Percentiles rank a stretch among this genome's conserved stretches.
Evolutionary conservation across 2,888 invertebrate species (phyloP).

Genomic region (Acronicta psi): DNA sequence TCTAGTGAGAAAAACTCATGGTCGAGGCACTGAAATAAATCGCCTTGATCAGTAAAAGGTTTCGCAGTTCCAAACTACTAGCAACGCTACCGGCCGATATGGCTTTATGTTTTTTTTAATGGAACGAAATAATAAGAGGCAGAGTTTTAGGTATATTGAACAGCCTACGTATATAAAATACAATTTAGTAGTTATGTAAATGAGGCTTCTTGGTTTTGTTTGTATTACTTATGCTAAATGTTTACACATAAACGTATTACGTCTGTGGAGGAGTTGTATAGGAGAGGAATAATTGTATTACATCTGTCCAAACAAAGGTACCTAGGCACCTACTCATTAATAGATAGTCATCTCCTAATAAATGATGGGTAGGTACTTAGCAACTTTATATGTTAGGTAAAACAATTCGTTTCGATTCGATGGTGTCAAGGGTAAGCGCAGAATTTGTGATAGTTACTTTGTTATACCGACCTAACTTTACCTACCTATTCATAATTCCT

Average conservation of each 20-base stretch:
- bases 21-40: constrained; percentile 75
- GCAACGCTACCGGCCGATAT: constrained; percentile 9
- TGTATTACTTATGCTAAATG: constrained; percentile 6
- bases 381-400: no score
- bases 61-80: constrained; percentile 15
- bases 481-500: no score
- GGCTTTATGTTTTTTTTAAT: constrained; percentile 27
- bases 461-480: no score
- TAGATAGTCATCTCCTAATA: no score
- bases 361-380: no score
- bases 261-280: no score
- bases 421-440: no score
- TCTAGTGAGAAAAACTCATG: no score
- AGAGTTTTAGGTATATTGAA: constrained; percentile 17
- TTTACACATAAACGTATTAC: neutral
- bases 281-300: neutral
- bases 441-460: no score
- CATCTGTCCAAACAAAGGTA: constrained; percentile 1
- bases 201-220: constrained; percentile 19
- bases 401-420: no score
- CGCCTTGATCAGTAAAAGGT: constrained; percentile 74
- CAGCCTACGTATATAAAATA: constrained; percentile 17
- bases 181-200: constrained; percentile 32
- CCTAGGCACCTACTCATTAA: no score
- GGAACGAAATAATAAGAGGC: constrained; percentile 28